These are phyloP conservation scores for Pipra filicauda DNA, from an alignment of 2,113 vertebrate species.

Conservation along the genomic window DNA sequence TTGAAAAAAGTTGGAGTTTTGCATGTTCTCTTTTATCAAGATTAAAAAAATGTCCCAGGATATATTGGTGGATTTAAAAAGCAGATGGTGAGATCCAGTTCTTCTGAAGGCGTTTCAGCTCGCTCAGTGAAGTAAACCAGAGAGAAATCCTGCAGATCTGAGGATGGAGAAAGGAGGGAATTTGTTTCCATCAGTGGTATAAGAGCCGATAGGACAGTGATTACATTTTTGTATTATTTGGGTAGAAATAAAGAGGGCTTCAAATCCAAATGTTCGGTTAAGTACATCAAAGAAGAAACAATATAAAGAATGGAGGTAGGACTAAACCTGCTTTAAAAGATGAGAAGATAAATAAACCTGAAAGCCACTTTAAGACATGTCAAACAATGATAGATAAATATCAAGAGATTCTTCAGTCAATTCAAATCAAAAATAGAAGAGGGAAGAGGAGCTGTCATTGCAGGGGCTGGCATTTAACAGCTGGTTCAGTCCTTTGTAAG, in stretches of 20 bases:
- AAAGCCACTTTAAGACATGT: neutral
- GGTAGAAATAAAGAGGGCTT: neutral
- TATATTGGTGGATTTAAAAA: neutral
- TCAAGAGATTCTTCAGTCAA: neutral
- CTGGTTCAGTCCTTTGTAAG: neutral
- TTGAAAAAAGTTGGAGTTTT: neutral
- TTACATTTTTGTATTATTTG: neutral
- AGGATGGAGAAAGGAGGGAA: rapidly evolving
- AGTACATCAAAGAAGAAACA: neutral
- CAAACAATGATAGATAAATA: neutral
- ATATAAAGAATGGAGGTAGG: neutral
- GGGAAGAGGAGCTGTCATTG: neutral
- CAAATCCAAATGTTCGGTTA: neutral
- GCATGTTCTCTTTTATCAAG: neutral
- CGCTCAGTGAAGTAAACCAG: neutral
- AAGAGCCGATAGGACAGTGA: neutral
- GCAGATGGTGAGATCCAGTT: neutral
- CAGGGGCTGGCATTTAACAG: neutral
- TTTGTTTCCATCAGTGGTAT: rapidly evolving
- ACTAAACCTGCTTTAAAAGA: neutral
- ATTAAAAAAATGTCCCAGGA: neutral
- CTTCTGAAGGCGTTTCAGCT: neutral
- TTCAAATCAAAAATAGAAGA: neutral
- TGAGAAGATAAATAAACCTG: neutral
- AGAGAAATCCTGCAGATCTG: neutral